Percentiles rank a stretch among this genome's conserved stretches.
Evolutionary conservation across 2,888 invertebrate species (phyloP).

Genomic region (Branchipolynoe longqiensis): DNA sequence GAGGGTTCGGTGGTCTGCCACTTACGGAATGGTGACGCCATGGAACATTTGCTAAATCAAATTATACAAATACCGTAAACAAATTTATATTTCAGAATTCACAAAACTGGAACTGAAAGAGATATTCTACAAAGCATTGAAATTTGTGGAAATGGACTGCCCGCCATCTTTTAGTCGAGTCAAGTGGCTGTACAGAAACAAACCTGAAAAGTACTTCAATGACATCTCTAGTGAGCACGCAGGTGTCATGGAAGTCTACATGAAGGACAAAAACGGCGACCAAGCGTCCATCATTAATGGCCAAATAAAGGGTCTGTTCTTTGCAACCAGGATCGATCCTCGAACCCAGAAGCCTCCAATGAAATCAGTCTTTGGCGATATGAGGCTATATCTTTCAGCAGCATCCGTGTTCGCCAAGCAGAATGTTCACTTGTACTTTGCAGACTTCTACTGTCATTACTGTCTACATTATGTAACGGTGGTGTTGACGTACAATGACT

Average conservation of each 20-base stretch:
- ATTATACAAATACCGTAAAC: not conserved
- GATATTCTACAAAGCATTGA: not conserved
- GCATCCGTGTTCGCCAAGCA: not conserved
- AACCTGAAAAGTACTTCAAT: slow-evolving; percentile 12
- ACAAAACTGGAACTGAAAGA: not conserved
- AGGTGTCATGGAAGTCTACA: not conserved
- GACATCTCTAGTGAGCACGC: not conserved
- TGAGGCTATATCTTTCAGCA: not conserved
- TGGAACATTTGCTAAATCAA: not conserved
- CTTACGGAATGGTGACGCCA: too few relatives aligned
- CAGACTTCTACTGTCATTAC: slow-evolving; percentile 10
- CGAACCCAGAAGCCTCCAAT: not conserved
- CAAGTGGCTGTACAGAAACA: slow-evolving; percentile 7
- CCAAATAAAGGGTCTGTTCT: not conserved
- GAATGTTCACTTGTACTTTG: not conserved
- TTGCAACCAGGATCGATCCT: not conserved
- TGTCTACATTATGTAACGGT: not conserved
- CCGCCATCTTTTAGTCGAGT: not conserved
- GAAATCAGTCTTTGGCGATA: not conserved
- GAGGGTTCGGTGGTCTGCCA: too few relatives aligned
- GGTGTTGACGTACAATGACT: not conserved
- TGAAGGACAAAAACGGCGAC: slow-evolving; percentile 2
- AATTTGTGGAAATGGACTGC: not conserved
- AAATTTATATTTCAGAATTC: not conserved
- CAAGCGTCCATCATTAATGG: not conserved